Evolutionary conservation across 2,888 invertebrate genomes (phyloP).

Genomic region (Deilephila elpenor): DNA sequence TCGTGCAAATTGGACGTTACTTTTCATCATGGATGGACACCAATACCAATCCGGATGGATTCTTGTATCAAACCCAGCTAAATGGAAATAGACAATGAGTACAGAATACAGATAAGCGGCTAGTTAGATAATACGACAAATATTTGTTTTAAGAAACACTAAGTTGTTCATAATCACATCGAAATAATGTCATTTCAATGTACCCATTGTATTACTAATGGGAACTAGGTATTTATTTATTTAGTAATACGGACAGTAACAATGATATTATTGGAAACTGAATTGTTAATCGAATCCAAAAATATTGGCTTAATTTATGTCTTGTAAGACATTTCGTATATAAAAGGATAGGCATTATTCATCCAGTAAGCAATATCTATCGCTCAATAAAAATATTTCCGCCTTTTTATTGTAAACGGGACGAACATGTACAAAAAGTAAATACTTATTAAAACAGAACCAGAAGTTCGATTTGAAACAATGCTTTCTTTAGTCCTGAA

Average conservation of each 20-base stretch:
- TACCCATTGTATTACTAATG: slow-evolving; percentile 6
- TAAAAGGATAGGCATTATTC: too few species aligned
- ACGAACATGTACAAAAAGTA: too few species aligned
- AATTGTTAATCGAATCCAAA: neutral
- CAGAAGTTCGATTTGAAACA: too few species aligned
- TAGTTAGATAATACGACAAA: neutral
- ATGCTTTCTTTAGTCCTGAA: too few species aligned
- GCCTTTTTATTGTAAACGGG: too few species aligned
- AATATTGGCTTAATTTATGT: neutral
- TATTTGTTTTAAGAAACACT: neutral
- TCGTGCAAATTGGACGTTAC: neutral
- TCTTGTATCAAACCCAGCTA: neutral
- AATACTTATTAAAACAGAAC: too few species aligned
- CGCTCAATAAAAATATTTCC: too few species aligned
- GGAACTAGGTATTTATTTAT: neutral
- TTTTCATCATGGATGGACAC: neutral
- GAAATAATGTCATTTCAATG: neutral
- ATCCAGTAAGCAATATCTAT: too few species aligned
- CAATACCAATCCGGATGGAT: neutral
- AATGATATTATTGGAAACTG: neutral
- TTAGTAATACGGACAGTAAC: neutral
- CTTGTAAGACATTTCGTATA: too few species aligned
- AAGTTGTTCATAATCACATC: neutral
- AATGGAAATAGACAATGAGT: neutral
- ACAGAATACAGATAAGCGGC: neutral